phyloP scores from a whole-genome alignment of 1,140 invertebrate genomes.

The Coenobita brevimanus region DNA sequence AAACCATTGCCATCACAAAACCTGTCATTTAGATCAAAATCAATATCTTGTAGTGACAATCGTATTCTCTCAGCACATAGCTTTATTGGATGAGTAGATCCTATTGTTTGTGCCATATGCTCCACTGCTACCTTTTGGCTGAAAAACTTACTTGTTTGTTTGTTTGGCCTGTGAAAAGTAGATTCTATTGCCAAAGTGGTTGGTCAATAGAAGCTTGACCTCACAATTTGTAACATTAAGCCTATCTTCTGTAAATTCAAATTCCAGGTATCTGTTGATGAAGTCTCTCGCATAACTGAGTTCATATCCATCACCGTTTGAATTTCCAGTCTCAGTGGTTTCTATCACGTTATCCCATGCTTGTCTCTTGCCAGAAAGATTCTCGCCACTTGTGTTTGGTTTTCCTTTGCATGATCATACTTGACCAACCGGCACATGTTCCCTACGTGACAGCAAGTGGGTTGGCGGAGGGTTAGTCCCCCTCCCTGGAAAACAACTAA shows the following conservation, averaged over 20 bases:
- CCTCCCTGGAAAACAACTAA: no score
- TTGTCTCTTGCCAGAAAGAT: not conserved
- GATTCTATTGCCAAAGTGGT: not conserved
- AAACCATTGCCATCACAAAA: conserved; percentile 1
- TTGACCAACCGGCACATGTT: no score
- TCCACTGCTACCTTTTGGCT: not conserved
- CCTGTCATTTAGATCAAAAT: not conserved
- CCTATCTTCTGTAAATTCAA: not conserved
- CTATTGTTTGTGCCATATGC: not conserved
- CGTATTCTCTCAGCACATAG: not conserved
- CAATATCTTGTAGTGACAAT: not conserved
- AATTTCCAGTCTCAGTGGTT: not conserved
- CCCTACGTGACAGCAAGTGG: no score
- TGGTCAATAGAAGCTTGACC: not conserved
- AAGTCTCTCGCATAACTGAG: not conserved
- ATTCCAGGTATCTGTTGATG: not conserved
- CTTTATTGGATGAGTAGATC: no score
- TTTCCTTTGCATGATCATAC: not conserved
- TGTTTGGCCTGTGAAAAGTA: not conserved
- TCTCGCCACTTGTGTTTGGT: not conserved
- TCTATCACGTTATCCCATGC: not conserved
- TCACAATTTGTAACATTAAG: not conserved
- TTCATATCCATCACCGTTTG: not conserved
- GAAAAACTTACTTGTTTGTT: not conserved
- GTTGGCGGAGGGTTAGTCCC: no score